Evolutionary conservation across 2,113 vertebrate species (phyloP), one percentile per base, ranked within the genome.

Genomic region (Megaceryle torquata): DNA sequence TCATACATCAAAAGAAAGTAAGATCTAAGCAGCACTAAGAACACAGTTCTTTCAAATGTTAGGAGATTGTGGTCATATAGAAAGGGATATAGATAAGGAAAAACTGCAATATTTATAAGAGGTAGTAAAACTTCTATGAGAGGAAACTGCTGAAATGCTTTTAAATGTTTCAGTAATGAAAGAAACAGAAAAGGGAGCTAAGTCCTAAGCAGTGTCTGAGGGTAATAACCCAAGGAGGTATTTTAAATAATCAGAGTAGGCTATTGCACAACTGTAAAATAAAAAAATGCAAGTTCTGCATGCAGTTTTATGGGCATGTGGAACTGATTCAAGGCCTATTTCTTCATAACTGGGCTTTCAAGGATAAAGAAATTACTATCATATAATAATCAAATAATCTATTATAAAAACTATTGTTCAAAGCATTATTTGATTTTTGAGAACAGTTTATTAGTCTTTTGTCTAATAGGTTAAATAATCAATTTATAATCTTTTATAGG

Each of bases 91-190:
- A 74, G 37, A 59, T 94, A 86, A 85, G 91, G 57, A 88, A 93
- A 89, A 77, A 2, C 48, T 69, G 43, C 53, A 87, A 9, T 91
- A 88, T 96, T 94, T 86, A 78, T 74, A 63, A 63, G 9, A 82
- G 43, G 11, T 54, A n/a, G 67, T 86, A 88, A 94, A 86, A 51
- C 46, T 51, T 83, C 31, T 74, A 77, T 83, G 79, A 77, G 56
- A 63, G 89, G 56, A 95, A 94, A 88, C 44, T 80, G 91, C 74
- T 89, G 74, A 82, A 91, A 82, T 93, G 64, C 35, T 90, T 89
- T 89, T 86, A 77, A 96, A 70, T 39, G 37, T 53, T 86, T 74
- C 39, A 60, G 1, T 95, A 88, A 96, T 95, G 91, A 71, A 86
- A 81, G 83, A 83, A 96, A 0, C 85, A 95, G 91, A 88, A 65